Percentiles rank a stretch among this genome's conserved stretches.
phyloP scores from a whole-genome alignment of 2,113 vertebrate genomes.

The Hylia prasina region DNA sequence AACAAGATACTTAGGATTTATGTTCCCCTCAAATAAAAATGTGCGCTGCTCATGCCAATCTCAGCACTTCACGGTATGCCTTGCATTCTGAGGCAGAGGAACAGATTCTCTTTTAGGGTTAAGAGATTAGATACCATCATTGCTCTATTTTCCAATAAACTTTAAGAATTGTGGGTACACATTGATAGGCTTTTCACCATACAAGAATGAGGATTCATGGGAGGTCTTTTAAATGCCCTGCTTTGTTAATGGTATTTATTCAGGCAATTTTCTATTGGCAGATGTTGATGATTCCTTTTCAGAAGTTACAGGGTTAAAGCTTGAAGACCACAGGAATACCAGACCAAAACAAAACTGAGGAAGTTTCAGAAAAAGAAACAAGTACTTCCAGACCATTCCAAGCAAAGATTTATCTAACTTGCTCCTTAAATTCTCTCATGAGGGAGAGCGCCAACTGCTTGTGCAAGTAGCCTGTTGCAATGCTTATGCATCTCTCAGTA shows the following conservation, averaged over 20 bases:
- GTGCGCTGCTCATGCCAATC: background rate
- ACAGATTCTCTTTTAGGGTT: background rate
- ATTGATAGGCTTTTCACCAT: background rate
- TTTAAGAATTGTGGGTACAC: background rate
- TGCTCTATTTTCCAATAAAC: slow-evolving; percentile 7
- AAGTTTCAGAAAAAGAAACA: background rate
- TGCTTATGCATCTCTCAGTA: background rate
- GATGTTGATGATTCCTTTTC: background rate
- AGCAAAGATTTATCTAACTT: background rate
- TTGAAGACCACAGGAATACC: background rate
- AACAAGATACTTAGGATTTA: slow-evolving; percentile 52
- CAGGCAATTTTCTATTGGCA: background rate
- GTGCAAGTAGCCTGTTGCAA: background rate
- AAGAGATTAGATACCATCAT: background rate
- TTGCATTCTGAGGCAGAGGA: background rate
- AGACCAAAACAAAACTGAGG: background rate
- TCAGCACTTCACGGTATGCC: background rate
- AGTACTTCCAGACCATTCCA: background rate
- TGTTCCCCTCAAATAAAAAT: slow-evolving; percentile 53
- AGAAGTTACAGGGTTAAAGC: background rate
- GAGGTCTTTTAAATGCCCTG: slow-evolving; percentile 2
- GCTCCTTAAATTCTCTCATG: background rate
- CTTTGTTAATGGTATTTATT: background rate
- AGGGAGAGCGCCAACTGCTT: background rate
- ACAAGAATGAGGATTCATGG: background rate